Evolutionary conservation across 2,113 vertebrate genomes (phyloP).

Genomic region (Rhegmatorhina hoffmannsi): DNA sequence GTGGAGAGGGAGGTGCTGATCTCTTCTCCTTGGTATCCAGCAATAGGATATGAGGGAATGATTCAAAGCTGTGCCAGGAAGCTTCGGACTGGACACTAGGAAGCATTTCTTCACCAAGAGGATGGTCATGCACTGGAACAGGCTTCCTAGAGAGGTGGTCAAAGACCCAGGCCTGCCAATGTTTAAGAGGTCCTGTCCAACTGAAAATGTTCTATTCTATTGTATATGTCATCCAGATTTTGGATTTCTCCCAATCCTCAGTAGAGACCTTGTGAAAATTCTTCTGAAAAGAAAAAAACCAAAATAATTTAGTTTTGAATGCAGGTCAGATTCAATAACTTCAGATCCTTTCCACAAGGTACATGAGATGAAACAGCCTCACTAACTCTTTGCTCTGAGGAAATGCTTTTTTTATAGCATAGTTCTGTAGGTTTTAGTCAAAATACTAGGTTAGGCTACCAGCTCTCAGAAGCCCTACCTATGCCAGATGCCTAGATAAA

Average conservation of each 20-base stretch:
- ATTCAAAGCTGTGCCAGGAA: neutral
- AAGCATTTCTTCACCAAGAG: neutral
- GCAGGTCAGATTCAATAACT: neutral
- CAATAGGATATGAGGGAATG: fast-evolving
- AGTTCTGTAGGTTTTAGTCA: neutral
- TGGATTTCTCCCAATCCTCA: neutral
- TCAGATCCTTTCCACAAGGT: neutral
- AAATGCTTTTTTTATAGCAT: neutral
- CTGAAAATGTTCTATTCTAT: neutral
- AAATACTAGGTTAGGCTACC: neutral
- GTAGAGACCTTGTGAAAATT: neutral
- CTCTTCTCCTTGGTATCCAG: neutral
- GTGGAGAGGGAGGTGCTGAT: neutral
- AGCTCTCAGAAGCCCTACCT: neutral
- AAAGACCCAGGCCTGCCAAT: neutral
- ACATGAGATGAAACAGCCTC: neutral
- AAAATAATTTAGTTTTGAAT: neutral
- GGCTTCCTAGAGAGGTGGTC: neutral
- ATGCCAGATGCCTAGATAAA: neutral
- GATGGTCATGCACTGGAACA: neutral
- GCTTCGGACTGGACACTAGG: neutral
- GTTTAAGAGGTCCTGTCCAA: neutral
- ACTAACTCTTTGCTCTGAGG: neutral
- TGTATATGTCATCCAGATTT: neutral
- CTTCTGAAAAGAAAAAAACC: neutral